Base-by-base conservation (phyloP, 1,140 invertebrate species). In the Idris sp. region DNA sequence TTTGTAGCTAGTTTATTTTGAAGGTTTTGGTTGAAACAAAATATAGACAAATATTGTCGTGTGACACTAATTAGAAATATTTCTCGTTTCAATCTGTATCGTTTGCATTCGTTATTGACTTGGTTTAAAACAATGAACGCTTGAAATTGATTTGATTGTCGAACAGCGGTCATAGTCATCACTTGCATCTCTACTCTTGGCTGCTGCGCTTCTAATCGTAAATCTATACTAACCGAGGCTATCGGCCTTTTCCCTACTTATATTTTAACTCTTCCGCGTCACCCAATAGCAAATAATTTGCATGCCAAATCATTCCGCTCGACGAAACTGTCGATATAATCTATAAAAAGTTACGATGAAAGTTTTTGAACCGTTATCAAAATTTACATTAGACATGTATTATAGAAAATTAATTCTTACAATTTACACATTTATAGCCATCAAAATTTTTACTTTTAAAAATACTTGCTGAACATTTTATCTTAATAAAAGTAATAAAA, bases 201-300 rank as follows among this genome's bases (percentile, higher is more conserved):
- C 54, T 16, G 38, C 40, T 6, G 10, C 48, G 33, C 38, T 74
- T 65, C 53, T 65, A 74, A 74, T 74, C 59, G 54, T 65, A 65
- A 59, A 65, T 74, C 59, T 65, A 54, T 59, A 59, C 14, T 30
- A 65, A 26, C 43, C 38, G 69, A 65, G 69, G 69, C 69, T 74
- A 74, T 59, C 69, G 69, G 69, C 59, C 69, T 65, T 48, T 74
- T 73, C 69, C 59, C 69, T 65, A 64, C 59, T 73, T 64, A 44
- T 53, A 43, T 56, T 59, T 58, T 64, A 59, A 73, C 59, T 73
- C 69, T 73, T 65, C 59, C 51, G 69, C 59, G 44, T 64, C 59
- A 53, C 44, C 53, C 51, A 59, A 72, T 64, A 36, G 58, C 33
- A 4, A 22, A 59, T 53, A 65, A 65, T 59, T 64, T 65, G 53